These are phyloP conservation scores for Fragum whitleyi DNA, from an alignment of 2,888 invertebrate genomes.

Conservation along the genomic window DNA sequence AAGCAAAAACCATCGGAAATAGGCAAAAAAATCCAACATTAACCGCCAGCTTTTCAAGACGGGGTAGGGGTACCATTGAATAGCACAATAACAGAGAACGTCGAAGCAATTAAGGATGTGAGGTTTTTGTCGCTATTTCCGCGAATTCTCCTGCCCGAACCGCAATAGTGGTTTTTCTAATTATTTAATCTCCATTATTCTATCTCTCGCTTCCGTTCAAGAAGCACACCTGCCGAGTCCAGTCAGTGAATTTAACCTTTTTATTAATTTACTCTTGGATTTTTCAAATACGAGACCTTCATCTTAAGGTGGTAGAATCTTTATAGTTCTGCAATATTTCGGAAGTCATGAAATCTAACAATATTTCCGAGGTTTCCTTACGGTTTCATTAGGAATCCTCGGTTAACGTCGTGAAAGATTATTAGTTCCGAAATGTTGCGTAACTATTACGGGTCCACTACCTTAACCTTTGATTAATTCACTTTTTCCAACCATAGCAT, in stretches of 20 bases:
- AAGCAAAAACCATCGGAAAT: not conserved
- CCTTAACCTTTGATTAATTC: no score
- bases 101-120: not conserved
- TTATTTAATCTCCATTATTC: constrained; percentile 1
- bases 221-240: not conserved
- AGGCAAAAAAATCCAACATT: not conserved
- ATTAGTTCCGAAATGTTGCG: no score
- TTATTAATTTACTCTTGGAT: not conserved
- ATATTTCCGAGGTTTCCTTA: no score
- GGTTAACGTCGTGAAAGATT: no score
- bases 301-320: no score
- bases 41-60: not conserved
- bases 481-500: no score
- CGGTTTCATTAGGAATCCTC: no score
- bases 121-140: not conserved
- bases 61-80: not conserved
- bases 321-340: no score
- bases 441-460: no score
- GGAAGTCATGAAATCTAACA: no score
- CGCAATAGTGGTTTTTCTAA: not conserved
- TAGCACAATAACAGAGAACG: not conserved
- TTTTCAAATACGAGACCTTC: no score
- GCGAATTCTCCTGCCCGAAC: not conserved
- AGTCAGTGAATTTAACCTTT: not conserved
- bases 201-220: not conserved